Conservation (phyloP, 2,113 vertebrate genomes). For the Scartelaos histophorus region DNA sequence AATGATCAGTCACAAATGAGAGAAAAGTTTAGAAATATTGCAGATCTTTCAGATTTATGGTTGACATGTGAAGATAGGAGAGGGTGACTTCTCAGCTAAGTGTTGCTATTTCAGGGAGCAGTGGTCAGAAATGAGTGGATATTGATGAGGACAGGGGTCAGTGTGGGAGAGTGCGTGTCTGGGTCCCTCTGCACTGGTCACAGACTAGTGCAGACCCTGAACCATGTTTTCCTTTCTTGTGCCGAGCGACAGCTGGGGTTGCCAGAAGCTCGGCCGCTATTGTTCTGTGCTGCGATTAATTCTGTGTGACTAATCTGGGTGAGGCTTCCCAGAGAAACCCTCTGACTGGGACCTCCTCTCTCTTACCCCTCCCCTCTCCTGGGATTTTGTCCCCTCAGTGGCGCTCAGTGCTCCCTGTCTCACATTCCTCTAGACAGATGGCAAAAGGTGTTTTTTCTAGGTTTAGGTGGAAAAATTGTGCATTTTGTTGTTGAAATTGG, state of each 20-base stretch:
- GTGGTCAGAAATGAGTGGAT: slow-evolving; percentile 55
- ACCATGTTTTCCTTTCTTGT: slow-evolving; percentile 97
- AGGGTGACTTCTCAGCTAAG: slow-evolving; percentile 40
- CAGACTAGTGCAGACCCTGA: slow-evolving; percentile 85
- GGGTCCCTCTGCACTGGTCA: slow-evolving; percentile 47
- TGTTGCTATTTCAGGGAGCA: slow-evolving; percentile 68
- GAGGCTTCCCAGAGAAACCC: slow-evolving; percentile 94
- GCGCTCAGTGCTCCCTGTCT: slow-evolving; percentile 46
- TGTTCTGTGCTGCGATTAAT: slow-evolving; percentile 94
- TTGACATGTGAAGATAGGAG: slow-evolving; percentile 24
- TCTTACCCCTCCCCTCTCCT: slow-evolving; percentile 51
- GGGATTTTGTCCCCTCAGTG: slow-evolving; percentile 78
- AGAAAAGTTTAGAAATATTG: not conserved
- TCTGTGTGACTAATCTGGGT: slow-evolving; percentile 97
- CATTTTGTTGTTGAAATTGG: slow-evolving; percentile 12
- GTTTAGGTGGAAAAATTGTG: slow-evolving; percentile 8
- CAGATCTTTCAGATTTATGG: slow-evolving; percentile 35
- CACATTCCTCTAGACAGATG: slow-evolving; percentile 80
- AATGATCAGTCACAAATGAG: not conserved
- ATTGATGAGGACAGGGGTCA: slow-evolving; percentile 71
- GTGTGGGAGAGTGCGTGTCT: slow-evolving; percentile 21
- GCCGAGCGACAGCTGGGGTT: slow-evolving; percentile 96
- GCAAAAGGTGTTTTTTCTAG: slow-evolving; percentile 67
- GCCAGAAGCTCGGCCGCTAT: slow-evolving; percentile 88
- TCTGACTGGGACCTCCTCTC: slow-evolving; percentile 58